Conservation (phyloP, 1,140 invertebrate species). For the Aplysia californica region DNA sequence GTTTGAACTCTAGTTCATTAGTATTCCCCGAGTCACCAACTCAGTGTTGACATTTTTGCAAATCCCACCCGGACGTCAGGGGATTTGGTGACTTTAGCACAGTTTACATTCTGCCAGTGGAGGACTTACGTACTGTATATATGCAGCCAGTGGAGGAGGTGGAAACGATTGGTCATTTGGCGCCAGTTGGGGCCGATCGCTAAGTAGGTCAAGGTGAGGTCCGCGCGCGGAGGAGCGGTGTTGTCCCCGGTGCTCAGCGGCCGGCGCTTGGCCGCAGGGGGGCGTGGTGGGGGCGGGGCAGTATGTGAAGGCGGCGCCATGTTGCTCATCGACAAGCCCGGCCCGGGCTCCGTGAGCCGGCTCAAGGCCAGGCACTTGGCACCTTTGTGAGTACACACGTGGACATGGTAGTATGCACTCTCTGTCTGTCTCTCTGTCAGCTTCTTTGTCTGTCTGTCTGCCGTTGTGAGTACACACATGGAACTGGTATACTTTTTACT, state of each 20-base stretch:
- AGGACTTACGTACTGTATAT: no score
- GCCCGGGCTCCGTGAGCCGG: slow-evolving; percentile 6
- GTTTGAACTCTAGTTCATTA: no score
- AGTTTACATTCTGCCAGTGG: neutral
- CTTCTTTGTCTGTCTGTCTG: neutral
- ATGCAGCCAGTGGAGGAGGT: no score
- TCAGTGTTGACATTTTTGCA: no score
- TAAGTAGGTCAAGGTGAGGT: no score
- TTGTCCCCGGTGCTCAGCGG: neutral
- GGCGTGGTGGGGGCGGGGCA: neutral
- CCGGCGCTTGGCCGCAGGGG: neutral
- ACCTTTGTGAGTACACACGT: slow-evolving; percentile 21
- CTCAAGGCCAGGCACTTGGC: slow-evolving; percentile 20
- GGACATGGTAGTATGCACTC: neutral
- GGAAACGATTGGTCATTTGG: neutral
- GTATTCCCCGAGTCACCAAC: no score
- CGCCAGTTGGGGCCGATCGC: neutral
- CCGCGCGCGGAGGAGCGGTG: neutral
- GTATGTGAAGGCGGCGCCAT: neutral
- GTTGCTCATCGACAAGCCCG: slow-evolving; percentile 16
- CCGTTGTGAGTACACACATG: neutral
- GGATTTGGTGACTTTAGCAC: neutral
- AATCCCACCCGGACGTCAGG: neutral
- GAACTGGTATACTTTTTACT: neutral
- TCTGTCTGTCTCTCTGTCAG: no score